Evolutionary conservation across 2,888 invertebrate species (phyloP), one percentile per base, ranked within the genome.

Genomic region (Drosophila pseudotakahashii): DNA sequence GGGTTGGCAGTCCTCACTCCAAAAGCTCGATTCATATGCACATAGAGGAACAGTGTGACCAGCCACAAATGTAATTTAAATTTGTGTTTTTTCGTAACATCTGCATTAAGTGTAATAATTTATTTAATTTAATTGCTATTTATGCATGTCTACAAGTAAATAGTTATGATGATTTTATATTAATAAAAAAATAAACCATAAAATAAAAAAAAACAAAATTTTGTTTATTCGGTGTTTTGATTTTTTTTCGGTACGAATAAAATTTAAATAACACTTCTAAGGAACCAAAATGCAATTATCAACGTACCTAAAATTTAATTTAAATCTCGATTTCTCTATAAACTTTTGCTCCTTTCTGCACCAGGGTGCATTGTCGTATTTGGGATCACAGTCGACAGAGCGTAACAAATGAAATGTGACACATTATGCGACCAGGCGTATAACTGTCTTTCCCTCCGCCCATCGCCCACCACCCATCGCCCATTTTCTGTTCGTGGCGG

Each of bases 391-490:
- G 68, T 61, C 72, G 85, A 66, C 77, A 74, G 75, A 52, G 83
- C 81, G 81, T 71, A 71, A 78, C 87, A 86, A 86, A 83, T 86
- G 88, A 83, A 83, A 86, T 83, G 84, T 88, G 88, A 86, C 82
- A 83, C 84, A 86, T 83, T 70, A 88, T 88, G 88, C 87, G 84
- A 81, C 81, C 81, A 80, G 79, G 86, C 82, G 82, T 70, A 82
- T 88, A 86, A 86, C 88, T 82, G 86, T 80, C 78, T 70, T 62
- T 69, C 72, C 73, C 39, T 55, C 64, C 64, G 64, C 53, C 53
- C 54, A 19, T 34, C 32, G 39, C 34, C 51, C 7, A 47, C 64
- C 64, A 62, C 53, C 53, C 54, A 19, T 34, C 32, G 39, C 34
- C 51, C 7, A 47, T 26, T 51, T 23, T 57, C 32, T 62, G 32